Percentiles rank a stretch among this genome's conserved stretches.
These are phyloP conservation scores for Tympanuchus pallidicinctus DNA, from an alignment of 2,113 vertebrate species.

Conservation along the genomic window DNA sequence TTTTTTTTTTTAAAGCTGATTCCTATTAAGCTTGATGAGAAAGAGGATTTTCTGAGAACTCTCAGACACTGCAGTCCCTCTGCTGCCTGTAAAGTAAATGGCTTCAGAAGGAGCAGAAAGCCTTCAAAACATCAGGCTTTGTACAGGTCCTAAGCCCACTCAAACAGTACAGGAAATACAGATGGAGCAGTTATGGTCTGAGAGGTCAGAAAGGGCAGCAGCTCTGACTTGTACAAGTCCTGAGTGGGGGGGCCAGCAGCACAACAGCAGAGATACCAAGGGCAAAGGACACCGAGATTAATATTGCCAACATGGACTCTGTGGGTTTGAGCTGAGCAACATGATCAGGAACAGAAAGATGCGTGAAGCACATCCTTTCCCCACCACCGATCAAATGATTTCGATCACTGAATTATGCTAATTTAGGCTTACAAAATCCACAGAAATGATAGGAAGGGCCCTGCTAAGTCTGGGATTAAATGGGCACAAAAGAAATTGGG, in stretches of 20 bases:
- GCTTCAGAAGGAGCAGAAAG: background rate
- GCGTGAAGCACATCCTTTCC: background rate
- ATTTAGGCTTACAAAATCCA: background rate
- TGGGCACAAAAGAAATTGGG: background rate
- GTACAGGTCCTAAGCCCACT: accelerated
- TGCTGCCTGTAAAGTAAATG: background rate
- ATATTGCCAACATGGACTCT: background rate
- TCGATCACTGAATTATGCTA: background rate
- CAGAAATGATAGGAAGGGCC: background rate
- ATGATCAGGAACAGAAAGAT: background rate
- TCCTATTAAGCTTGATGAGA: background rate
- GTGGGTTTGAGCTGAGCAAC: background rate
- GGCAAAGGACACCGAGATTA: background rate
- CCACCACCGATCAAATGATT: background rate
- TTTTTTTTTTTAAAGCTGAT: background rate
- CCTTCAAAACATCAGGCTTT: background rate
- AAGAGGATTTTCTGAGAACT: background rate
- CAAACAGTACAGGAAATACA: background rate
- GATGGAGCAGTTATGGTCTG: background rate
- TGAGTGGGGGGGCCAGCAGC: background rate
- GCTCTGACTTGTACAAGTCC: background rate
- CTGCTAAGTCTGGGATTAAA: background rate
- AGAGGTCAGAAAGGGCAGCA: background rate
- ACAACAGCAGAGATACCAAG: background rate
- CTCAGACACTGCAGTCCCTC: background rate